Conservation (phyloP, 2,113 vertebrate species). For the Perca flavescens region DNA sequence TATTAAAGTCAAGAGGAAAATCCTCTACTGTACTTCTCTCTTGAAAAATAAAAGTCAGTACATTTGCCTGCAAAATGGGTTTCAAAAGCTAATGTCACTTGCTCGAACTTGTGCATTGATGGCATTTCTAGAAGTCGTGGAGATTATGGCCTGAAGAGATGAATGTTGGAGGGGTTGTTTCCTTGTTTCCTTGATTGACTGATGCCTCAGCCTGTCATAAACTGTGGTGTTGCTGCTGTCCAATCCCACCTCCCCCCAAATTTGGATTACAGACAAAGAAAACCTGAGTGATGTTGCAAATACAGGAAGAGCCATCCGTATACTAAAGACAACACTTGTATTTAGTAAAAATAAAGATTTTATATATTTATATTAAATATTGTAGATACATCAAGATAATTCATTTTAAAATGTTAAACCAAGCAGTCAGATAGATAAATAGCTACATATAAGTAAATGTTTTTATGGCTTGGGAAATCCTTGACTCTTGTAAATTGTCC, state of each 20-base stretch:
- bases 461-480: slow-evolving; percentile 12
- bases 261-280: neutral
- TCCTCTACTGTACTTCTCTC: neutral
- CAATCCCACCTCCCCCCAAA: neutral
- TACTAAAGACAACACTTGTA: neutral
- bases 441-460: neutral
- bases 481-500: slow-evolving; percentile 12
- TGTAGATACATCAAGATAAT: neutral
- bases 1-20: neutral
- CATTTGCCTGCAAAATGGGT: neutral
- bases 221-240: neutral
- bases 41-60: neutral
- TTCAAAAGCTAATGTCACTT: neutral
- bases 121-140: neutral
- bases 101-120: neutral
- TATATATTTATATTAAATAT: neutral
- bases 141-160: neutral
- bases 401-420: neutral
- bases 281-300: neutral
- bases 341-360: neutral
- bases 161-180: neutral
- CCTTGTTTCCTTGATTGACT: neutral
- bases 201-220: neutral
- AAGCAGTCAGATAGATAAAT: neutral
- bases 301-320: neutral